These are phyloP conservation scores for Patella depressa DNA, from an alignment of 2,888 invertebrate species.

Conservation along the genomic window DNA sequence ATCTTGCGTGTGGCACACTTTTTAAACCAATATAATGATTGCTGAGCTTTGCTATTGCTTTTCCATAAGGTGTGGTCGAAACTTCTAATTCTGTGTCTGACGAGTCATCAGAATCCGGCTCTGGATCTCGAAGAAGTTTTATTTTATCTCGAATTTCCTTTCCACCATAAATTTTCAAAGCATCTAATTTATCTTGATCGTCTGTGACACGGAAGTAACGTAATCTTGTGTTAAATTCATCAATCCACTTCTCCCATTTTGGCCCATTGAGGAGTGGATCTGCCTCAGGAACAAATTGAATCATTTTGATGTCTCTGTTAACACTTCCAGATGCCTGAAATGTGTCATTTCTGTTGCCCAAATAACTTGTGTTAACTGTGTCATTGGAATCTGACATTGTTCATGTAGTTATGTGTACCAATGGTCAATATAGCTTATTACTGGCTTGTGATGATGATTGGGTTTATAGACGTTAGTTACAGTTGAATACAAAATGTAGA, in stretches of 20 bases:
- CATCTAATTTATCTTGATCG: not conserved
- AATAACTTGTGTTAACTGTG: too few species aligned
- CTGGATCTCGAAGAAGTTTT: not conserved
- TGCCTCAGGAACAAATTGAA: not conserved
- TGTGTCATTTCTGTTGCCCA: too few species aligned
- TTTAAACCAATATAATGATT: too few species aligned
- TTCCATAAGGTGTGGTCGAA: too few species aligned
- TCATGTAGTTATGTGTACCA: too few species aligned
- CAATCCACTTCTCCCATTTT: not conserved
- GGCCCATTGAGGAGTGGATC: not conserved
- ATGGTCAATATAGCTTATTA: too few species aligned
- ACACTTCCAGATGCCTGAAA: not conserved
- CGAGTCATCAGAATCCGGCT: not conserved
- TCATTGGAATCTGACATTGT: too few species aligned
- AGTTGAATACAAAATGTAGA: too few species aligned
- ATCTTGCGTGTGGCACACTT: too few species aligned
- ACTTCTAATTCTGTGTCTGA: not conserved
- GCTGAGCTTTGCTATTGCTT: too few species aligned
- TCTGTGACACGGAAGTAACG: not conserved
- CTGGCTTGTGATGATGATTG: too few species aligned
- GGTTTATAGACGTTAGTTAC: too few species aligned
- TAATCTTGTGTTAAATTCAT: not conserved
- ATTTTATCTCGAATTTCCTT: not conserved
- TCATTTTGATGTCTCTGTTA: not conserved
- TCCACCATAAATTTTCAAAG: not conserved